A percentile compares a stretch with the other conserved stretches of the same genome.
phyloP scores from a whole-genome alignment of 30 jellyfish, hydroid and myxozoan species.

The Phacellophora camtschatica region DNA sequence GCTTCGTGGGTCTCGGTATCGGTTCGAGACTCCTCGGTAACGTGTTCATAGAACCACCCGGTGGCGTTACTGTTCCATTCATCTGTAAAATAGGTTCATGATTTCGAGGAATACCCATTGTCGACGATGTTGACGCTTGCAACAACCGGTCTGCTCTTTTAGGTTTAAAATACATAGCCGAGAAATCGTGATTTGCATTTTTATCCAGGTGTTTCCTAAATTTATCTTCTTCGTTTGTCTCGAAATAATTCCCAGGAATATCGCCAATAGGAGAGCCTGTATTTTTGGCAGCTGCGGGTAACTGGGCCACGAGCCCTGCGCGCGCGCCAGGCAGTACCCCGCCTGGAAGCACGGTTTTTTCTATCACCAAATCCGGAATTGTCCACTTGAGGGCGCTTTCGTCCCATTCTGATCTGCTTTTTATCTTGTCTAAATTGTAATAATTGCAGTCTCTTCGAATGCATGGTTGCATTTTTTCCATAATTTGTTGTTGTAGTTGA shows the following conservation, averaged over 20 bases:
- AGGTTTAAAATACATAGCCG: conserved; percentile 78
- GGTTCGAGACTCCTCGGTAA: conserved; percentile 65
- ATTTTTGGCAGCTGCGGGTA: conserved; percentile 15
- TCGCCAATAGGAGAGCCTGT: conserved; percentile 36
- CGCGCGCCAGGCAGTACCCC: conserved; percentile 71
- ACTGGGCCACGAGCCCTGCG: conserved; percentile 60
- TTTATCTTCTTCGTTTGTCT: conserved; percentile 61
- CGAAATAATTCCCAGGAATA: conserved; percentile 45
- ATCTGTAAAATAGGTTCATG: conserved; percentile 2
- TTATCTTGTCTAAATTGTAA: conserved; percentile 73
- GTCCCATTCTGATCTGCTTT: conserved; percentile 74
- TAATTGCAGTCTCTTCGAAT: conserved; percentile 96
- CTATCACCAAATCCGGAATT: conserved; percentile 84
- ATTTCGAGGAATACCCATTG: conserved; percentile 25
- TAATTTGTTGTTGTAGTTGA: conserved; percentile 78
- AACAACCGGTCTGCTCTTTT: conserved; percentile 87
- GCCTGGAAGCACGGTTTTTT: conserved; percentile 79
- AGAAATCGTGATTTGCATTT: conserved; percentile 64
- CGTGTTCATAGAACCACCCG: conserved; percentile 35
- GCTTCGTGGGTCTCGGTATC: conserved; percentile 72
- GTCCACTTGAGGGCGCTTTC: conserved; percentile 79
- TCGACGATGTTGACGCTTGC: conserved; percentile 73
- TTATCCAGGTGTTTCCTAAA: conserved; percentile 60
- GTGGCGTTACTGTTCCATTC: conserved; percentile 41
- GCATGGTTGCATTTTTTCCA: conserved; percentile 93